These are phyloP conservation scores for Cottoperca gobio DNA, from an alignment of 2,797 vertebrate genomes.

Conservation along the genomic window DNA sequence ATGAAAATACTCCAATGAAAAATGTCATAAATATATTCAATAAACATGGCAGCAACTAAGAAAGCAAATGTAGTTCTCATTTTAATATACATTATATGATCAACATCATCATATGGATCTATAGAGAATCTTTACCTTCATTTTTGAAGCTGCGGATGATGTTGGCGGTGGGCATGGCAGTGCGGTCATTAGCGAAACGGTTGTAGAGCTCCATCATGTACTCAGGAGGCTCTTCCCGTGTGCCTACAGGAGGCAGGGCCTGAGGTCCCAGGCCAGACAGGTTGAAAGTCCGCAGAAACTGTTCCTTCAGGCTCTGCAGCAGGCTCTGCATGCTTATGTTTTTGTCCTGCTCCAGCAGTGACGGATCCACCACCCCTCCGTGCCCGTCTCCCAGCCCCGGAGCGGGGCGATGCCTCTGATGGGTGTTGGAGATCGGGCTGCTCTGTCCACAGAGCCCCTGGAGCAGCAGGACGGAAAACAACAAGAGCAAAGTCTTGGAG, in stretches of 20 bases:
- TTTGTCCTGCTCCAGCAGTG: conserved; percentile 87
- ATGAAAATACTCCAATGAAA: neutral
- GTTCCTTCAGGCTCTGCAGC: conserved; percentile 91
- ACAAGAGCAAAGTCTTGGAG: conserved; percentile 79
- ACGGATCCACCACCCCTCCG: conserved; percentile 89
- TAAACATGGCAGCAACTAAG: neutral
- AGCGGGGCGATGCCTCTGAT: conserved; percentile 80
- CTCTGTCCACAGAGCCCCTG: conserved; percentile 70
- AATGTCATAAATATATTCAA: neutral
- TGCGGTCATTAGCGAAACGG: conserved; percentile 93
- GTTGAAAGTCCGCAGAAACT: conserved; percentile 93
- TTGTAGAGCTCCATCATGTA: conserved; percentile 99
- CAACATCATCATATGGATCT: neutral
- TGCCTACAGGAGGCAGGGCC: conserved; percentile 65
- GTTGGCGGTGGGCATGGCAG: conserved; percentile 94
- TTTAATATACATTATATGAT: neutral
- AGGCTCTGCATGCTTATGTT: conserved; percentile 89
- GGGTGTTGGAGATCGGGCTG: conserved; percentile 89
- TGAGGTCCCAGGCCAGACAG: conserved; percentile 90
- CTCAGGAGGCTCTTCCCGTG: conserved; percentile 93
- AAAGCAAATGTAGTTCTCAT: neutral
- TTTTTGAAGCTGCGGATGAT: conserved; percentile 99
- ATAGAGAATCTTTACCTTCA: conserved; percentile 87
- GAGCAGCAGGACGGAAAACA: conserved; percentile 73
- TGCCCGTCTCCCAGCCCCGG: conserved; percentile 86